These are phyloP conservation scores for pig (Sus scrofa) DNA, from an alignment of 2,113 vertebrate species.

Conservation along the genomic window DNA sequence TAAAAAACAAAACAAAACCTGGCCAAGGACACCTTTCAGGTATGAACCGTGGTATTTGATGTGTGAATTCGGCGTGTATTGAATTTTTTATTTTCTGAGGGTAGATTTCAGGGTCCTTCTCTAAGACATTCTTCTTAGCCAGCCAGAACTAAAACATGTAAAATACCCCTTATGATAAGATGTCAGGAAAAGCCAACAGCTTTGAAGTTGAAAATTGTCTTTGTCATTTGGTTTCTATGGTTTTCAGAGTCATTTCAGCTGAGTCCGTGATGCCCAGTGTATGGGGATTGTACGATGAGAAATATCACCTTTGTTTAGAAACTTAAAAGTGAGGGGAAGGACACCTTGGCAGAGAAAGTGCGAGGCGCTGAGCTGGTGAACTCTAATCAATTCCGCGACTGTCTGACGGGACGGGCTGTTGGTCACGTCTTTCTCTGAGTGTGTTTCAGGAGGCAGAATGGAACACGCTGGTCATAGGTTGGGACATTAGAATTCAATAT, in stretches of 20 bases:
- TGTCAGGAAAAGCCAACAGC: neutral
- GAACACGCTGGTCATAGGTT: neutral
- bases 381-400: neutral
- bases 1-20: neutral
- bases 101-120: neutral
- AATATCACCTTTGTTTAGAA: neutral
- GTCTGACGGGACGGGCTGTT: too few species aligned
- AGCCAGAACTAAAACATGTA: neutral
- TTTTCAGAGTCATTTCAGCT: neutral
- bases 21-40: neutral
- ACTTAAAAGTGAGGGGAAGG: neutral
- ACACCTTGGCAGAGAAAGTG: neutral
- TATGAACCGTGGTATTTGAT: neutral
- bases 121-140: neutral
- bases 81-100: neutral
- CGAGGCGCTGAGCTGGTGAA: neutral
- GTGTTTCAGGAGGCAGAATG: neutral
- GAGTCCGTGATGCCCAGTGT: neutral
- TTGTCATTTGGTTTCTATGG: neutral
- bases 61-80: neutral
- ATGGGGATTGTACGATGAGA: neutral
- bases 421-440: rapidly evolving
- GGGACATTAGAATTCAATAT: neutral
- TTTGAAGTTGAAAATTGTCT: neutral
- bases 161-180: neutral